Conservation (phyloP, 2,113 vertebrate genomes). For the Enhydra lutris region DNA sequence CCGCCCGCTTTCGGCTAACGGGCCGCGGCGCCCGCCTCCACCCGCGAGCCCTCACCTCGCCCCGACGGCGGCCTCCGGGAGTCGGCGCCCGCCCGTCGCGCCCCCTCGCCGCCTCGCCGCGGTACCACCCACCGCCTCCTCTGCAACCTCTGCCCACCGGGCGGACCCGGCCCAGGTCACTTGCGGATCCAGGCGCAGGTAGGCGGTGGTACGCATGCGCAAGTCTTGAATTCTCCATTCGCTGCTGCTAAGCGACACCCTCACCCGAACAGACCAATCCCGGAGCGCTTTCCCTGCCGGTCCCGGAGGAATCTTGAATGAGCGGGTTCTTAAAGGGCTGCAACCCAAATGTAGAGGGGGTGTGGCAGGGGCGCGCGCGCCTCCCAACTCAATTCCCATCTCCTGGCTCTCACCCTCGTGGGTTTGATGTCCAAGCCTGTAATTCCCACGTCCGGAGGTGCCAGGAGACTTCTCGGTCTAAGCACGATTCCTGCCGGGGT, state of each 20-base stretch:
- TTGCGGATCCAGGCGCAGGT: neutral
- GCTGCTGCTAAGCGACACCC: slow-evolving; percentile 56
- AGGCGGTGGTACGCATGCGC: slow-evolving; percentile 42
- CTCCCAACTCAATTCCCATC: no score
- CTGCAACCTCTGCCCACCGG: neutral
- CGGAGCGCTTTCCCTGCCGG: fast-evolving
- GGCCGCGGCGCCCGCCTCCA: neutral
- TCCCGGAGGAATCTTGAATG: fast-evolving
- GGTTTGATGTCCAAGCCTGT: neutral
- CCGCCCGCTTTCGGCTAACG: slow-evolving; percentile 20
- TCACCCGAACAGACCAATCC: slow-evolving; percentile 51
- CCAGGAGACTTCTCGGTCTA: neutral
- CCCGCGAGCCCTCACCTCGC: slow-evolving; percentile 56
- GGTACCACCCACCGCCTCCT: neutral
- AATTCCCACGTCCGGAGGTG: neutral
- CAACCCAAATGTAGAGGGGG: neutral
- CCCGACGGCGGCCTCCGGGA: slow-evolving; percentile 5
- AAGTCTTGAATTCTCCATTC: neutral
- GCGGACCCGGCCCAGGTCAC: neutral
- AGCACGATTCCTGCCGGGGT: neutral
- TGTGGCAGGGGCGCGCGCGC: neutral
- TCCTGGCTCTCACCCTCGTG: neutral
- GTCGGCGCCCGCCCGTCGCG: neutral
- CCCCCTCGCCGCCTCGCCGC: neutral
- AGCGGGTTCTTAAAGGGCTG: neutral